A percentile compares a stretch with the other conserved stretches of the same genome.
These are phyloP conservation scores for Enteromius anoplus DNA, from an alignment of 2,797 vertebrate species.

Conservation along the genomic window DNA sequence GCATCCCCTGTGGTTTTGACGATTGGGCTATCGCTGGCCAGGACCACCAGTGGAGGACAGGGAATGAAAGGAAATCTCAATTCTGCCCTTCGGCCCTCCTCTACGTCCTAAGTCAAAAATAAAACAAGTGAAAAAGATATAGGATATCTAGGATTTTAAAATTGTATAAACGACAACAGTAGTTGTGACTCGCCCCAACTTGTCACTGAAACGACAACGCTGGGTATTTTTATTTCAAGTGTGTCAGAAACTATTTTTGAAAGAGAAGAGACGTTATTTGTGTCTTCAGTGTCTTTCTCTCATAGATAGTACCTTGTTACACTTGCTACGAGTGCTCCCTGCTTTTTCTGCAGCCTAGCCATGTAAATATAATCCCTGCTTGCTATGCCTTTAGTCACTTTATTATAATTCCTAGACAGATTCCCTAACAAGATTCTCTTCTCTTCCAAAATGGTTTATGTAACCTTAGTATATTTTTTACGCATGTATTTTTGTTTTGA, in stretches of 20 bases:
- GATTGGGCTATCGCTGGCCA: constrained; percentile 69
- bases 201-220: constrained; percentile 76
- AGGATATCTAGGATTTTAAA: constrained; percentile 84
- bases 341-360: constrained; percentile 77
- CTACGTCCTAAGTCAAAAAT: constrained; percentile 65
- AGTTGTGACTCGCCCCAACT: constrained; percentile 61
- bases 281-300: constrained; percentile 63
- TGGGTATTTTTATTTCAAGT: constrained; percentile 70
- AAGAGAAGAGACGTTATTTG: constrained; percentile 79
- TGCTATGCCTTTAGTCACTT: constrained; percentile 93
- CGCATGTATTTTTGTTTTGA: constrained; percentile 76
- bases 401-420: constrained; percentile 81
- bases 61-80: constrained; percentile 70
- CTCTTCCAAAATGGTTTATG: constrained; percentile 78
- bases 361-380: constrained; percentile 79
- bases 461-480: constrained; percentile 75
- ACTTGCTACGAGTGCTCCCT: constrained; percentile 70
- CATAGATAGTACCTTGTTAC: constrained; percentile 65
- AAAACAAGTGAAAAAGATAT: constrained; percentile 73
- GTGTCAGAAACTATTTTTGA: constrained; percentile 76
- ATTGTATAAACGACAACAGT: constrained; percentile 76
- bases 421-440: constrained; percentile 81
- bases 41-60: constrained; percentile 72
- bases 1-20: constrained; percentile 53
- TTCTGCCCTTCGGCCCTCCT: constrained; percentile 70